Evolutionary conservation across 2,888 invertebrate species (phyloP).

Genomic region (Sisyra terminalis): DNA sequence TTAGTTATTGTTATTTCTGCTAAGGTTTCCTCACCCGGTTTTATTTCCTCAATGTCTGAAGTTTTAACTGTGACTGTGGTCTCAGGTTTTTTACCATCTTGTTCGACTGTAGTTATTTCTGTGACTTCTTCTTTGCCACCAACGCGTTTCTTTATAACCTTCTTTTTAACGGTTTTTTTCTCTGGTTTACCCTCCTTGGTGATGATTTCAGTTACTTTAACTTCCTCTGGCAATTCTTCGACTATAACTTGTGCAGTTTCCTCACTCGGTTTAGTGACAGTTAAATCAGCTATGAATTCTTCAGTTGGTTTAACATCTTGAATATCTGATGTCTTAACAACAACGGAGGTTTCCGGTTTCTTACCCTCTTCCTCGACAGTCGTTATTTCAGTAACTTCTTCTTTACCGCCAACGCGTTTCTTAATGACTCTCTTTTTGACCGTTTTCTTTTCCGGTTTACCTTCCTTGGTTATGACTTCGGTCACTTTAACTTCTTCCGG

Average conservation of each 20-base stretch:
- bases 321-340: slow-evolving; percentile 13
- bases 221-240: slow-evolving; percentile 19
- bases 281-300: too few relatives aligned
- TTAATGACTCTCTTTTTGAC: slow-evolving; percentile 14
- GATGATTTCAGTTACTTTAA: slow-evolving; percentile 18
- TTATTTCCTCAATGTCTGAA: slow-evolving; percentile 8
- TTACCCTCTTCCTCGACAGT: slow-evolving; percentile 20
- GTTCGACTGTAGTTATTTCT: slow-evolving; percentile 19
- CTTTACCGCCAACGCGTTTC: slow-evolving; percentile 16
- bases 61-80: slow-evolving; percentile 16
- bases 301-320: slow-evolving; percentile 9
- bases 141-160: slow-evolving; percentile 15
- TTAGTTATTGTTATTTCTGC: too few relatives aligned
- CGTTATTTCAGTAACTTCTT: slow-evolving; percentile 18
- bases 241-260: slow-evolving; percentile 11
- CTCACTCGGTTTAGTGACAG: too few relatives aligned
- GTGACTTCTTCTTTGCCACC: slow-evolving; percentile 17
- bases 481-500: slow-evolving; percentile 21
- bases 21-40: slow-evolving; percentile 7
- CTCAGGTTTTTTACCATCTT: slow-evolving; percentile 17
- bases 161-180: slow-evolving; percentile 16
- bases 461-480: slow-evolving; percentile 18
- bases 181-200: slow-evolving; percentile 21
- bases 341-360: slow-evolving; percentile 17
- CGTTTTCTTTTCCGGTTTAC: slow-evolving; percentile 20